Conservation (phyloP, 2,797 vertebrate genomes). For the Clarias platycephalus region DNA sequence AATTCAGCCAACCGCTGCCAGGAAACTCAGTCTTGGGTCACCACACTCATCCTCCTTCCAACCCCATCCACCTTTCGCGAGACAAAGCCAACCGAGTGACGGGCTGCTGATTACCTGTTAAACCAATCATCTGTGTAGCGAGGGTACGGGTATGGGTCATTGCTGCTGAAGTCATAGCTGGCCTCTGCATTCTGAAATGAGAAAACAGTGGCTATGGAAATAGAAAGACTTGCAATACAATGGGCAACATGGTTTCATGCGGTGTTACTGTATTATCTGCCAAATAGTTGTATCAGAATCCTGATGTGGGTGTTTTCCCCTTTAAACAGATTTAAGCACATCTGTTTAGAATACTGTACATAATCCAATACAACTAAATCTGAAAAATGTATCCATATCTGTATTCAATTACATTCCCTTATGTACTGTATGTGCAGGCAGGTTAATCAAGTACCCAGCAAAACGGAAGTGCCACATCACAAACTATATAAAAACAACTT, state of each 20-base stretch:
- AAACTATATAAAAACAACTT: neutral
- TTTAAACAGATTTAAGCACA: neutral
- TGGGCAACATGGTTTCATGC: neutral
- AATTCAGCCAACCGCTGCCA: constrained; percentile 44
- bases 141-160: constrained; percentile 95
- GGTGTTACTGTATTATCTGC: neutral
- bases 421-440: neutral
- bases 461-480: too few species aligned
- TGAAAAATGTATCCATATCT: neutral
- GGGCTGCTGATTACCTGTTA: constrained; percentile 86
- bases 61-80: constrained; percentile 1
- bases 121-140: constrained; percentile 99
- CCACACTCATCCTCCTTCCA: constrained; percentile 8
- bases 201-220: constrained; percentile 10
- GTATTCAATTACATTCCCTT: neutral
- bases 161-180: constrained; percentile 99
- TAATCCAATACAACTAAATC: neutral
- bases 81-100: constrained; percentile 7
- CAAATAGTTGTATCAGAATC: neutral
- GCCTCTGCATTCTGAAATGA: constrained; percentile 91
- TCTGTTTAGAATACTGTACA: neutral
- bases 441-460: neutral
- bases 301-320: neutral
- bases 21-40: constrained; percentile 46
- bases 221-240: neutral